These are phyloP conservation scores for Hoplostethus atlanticus DNA, from an alignment of 2,797 vertebrate genomes.

Conservation along the genomic window DNA sequence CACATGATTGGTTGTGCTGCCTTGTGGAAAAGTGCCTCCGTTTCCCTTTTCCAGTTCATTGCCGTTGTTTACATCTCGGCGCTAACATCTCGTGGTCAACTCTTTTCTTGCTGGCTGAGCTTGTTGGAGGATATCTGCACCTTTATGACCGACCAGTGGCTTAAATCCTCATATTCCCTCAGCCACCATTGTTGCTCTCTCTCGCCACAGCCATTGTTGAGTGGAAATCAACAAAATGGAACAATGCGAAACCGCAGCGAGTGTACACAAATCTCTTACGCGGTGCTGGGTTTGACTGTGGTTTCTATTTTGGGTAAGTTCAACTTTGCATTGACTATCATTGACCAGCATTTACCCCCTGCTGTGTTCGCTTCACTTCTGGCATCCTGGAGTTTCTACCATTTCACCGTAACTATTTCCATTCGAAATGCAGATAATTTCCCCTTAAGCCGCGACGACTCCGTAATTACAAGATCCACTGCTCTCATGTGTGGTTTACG, in stretches of 20 bases:
- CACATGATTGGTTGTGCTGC: background rate
- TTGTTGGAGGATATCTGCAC: no score
- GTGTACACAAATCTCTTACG: no score
- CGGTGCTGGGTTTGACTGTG: no score
- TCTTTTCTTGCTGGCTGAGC: no score
- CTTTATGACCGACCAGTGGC: no score
- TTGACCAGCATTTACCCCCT: background rate
- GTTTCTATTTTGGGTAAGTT: no score
- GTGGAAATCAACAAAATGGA: no score
- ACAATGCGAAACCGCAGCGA: no score
- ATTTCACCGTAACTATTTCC: background rate
- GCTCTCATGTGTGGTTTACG: slow-evolving; percentile 56
- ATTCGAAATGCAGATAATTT: slow-evolving; percentile 17
- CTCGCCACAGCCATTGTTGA: no score
- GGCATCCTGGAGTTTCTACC: background rate
- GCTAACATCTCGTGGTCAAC: background rate
- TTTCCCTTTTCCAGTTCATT: slow-evolving; percentile 26
- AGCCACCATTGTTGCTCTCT: no score
- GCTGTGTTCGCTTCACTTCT: background rate
- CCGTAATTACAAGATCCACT: slow-evolving; percentile 47
- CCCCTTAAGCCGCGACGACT: slow-evolving; percentile 21
- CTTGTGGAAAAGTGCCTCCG: slow-evolving; percentile 15
- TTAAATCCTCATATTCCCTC: no score
- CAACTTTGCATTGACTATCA: background rate
- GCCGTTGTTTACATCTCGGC: slow-evolving; percentile 2